Evolutionary conservation across 2,797 vertebrate species (phyloP), one percentile per base, ranked within the genome.

Genomic region (Cuniculus paca): DNA sequence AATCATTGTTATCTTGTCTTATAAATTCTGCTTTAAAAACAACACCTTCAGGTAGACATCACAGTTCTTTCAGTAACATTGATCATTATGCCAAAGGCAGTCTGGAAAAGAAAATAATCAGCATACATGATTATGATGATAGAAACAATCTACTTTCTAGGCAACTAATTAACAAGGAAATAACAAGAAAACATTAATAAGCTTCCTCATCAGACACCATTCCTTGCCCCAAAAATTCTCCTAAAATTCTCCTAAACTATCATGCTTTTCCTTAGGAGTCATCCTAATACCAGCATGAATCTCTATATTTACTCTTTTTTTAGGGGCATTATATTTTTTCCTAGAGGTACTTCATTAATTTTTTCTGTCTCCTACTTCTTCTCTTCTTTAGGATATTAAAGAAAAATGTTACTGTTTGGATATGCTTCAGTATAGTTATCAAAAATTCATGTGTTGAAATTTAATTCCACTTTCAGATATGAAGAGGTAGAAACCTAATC

Each of bases 21-120:
- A 82, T 80, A 97, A 92, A 45, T 90, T 97, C 90, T 77, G 48
- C 82, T 87, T 97, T 86, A 86, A 96, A 97, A 97, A 88, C 85
- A 97, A 88, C 97, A 97, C 96, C 98, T 97, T 80, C 89, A 97
- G 96, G 97, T 97, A 98, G 98, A 97, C 87, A 97, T 93, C 78
- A 72, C 28, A 93, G 80, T 95, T 94, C 96, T 97, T 98, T 98
- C 91, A 97, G 97, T 97, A 97, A 91, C 89, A 98, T 98, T 96
- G 61, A 88, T 97, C 96, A 97, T 95, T 97, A 98, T 97, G 91
- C 91, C 97, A 98, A 97, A 72, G 90, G 88, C 92, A 98, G 98
- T 95, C 98, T 98, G 96, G 97, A 97, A 97, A 97, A 80, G 56
- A 70, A 95, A 78, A 95, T 95, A 95, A 91, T 90, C 94, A 92